These are phyloP conservation scores for Anthopleura sola DNA, from an alignment of 64 coral and sea anemone genomes.

Conservation along the genomic window DNA sequence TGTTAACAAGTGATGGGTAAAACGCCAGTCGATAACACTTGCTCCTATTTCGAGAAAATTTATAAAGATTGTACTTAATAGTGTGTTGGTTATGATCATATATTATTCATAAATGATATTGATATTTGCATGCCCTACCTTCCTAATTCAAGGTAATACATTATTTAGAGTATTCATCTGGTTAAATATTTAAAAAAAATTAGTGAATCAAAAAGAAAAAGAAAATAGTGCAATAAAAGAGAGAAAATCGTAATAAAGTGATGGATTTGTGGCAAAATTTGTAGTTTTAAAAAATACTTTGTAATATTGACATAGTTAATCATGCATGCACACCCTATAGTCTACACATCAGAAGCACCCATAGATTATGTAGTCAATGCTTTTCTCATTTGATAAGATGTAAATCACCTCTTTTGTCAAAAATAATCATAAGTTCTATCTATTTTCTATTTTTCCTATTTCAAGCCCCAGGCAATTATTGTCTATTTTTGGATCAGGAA, in stretches of 20 bases:
- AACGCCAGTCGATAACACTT: neutral
- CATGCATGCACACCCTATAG: neutral
- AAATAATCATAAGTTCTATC: no score
- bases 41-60: neutral
- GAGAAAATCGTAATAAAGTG: neutral
- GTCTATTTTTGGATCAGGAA: no score
- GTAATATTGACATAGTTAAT: neutral
- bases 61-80: neutral
- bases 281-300: no score
- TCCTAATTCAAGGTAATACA: neutral
- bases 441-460: no score
- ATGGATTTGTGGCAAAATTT: no score
- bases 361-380: no score
- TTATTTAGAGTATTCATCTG: neutral
- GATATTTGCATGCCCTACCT: neutral
- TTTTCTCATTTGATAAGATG: no score
- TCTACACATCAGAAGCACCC: no score
- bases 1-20: neutral
- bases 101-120: slow-evolving; percentile 14
- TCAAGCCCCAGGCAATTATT: no score
- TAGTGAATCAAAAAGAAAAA: neutral
- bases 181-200: neutral
- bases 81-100: neutral
- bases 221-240: neutral
- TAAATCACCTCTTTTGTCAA: no score